Conservation (phyloP, 2,888 invertebrate genomes). For the Aporophyla nigra region DNA sequence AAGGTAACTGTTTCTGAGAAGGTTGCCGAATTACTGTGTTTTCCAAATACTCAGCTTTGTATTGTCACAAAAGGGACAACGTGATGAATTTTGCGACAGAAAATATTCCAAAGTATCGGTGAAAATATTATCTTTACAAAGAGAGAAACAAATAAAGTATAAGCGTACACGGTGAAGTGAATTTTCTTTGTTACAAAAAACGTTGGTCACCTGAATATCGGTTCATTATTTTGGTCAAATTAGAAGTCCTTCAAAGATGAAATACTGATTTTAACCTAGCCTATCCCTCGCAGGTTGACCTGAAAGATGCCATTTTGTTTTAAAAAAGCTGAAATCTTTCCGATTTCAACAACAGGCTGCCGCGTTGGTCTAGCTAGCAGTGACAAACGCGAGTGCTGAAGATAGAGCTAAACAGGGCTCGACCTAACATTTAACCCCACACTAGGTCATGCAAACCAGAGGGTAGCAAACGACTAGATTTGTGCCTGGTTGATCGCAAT, state of each 20-base stretch:
- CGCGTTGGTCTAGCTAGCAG: not conserved
- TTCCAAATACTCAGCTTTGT: slow-evolving; percentile 30
- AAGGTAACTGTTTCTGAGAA: slow-evolving; percentile 28
- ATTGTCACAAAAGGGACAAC: slow-evolving; percentile 21
- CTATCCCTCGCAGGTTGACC: too few relatives aligned
- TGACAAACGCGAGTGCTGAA: too few relatives aligned
- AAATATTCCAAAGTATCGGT: not conserved
- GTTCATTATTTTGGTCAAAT: not conserved
- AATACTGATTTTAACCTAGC: not conserved
- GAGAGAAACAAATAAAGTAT: slow-evolving; percentile 18
- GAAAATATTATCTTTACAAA: slow-evolving; percentile 2
- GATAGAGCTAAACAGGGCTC: not conserved
- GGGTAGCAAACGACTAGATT: not conserved
- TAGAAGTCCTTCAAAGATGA: not conserved
- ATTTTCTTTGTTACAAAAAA: slow-evolving; percentile 10
- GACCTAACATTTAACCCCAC: not conserved
- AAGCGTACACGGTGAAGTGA: not conserved
- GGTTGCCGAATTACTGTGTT: slow-evolving; percentile 32
- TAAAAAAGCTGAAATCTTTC: not conserved
- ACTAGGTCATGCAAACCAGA: not conserved
- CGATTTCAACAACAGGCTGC: not conserved
- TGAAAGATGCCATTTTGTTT: too few relatives aligned
- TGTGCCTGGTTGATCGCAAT: not conserved
- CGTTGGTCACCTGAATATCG: not conserved
- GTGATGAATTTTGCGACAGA: slow-evolving; percentile 27